Base-by-base conservation (phyloP, 2,888 invertebrate genomes). In the Watsonalla cultraria region DNA sequence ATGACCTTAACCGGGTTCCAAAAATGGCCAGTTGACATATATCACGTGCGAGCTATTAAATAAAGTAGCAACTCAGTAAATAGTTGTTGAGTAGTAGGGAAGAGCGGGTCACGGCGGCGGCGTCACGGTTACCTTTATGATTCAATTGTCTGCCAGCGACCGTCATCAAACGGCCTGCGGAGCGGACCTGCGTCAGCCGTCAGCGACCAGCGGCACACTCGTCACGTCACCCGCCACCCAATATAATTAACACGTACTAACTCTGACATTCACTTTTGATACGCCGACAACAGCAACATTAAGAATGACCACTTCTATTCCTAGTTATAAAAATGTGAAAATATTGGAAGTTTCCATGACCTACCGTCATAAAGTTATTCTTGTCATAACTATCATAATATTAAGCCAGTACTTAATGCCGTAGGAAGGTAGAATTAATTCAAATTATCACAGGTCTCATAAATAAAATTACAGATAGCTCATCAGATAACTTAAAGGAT, bases 141-240 rank as follows among this genome's bases (percentile, higher is more conserved):
- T 87, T 88, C 85, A 87, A 88, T 88, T 86, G 82, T 76, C 73
- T 65, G 68, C 51, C 50, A 46, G 65, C 64, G 72, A 78, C 81
- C 80, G 75, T 75, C 78, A 75, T 80, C 80, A 79, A 76, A 67
- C 71, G 2, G 42, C 42, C 42, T 42, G 42, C 42, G 11, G 42
- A 42, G 42, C 11, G 69, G 74, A 84, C 86, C 83, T 75, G 68
- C 71, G 74, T 84, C 82, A 82, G 67, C 66, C 72, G 72, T 67
- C 73, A 65, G 67, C 61, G 51, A 49, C 51, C 61, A 56, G 54
- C 59, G 45, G 37, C 37, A 37, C 37, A 37, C 7, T 37, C 37
- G 37, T 59, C 56, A 70, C 73, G 75, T 76, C 76, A 67, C 61
- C 60, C 52, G 64, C 55, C 54, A 61, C 60, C 70, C 68, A 75